phyloP scores from a whole-genome alignment of 2,797 vertebrate species.

The Platyrinchus mystaceus region DNA sequence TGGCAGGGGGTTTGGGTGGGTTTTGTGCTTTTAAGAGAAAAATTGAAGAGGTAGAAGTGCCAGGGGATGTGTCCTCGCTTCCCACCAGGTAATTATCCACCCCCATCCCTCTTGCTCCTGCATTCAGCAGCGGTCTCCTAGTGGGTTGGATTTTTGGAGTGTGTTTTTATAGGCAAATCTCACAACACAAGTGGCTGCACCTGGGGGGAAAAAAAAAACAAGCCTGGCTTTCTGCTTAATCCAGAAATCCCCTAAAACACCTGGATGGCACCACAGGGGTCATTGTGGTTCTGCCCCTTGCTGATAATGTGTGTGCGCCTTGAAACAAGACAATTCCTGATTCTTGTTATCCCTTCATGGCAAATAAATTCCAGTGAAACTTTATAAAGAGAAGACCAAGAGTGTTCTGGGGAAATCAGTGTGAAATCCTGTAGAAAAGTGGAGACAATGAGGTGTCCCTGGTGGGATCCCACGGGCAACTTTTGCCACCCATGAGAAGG shows the following conservation, averaged over 20 bases:
- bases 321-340: neutral
- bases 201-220: neutral
- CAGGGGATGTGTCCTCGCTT: neutral
- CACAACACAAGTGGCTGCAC: neutral
- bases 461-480: neutral
- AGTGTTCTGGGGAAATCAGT: neutral
- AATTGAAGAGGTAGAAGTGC: neutral
- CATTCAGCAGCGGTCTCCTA: neutral
- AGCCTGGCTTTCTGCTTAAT: neutral
- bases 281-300: neutral
- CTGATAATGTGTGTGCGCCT: neutral
- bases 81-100: neutral
- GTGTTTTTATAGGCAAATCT: neutral
- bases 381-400: neutral
- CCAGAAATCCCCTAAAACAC: neutral
- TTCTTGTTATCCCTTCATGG: neutral
- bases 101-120: neutral
- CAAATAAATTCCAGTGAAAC: neutral
- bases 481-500: neutral
- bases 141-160: neutral
- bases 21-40: neutral
- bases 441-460: neutral
- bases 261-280: accelerated
- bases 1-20: too few relatives aligned
- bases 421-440: neutral